Evolutionary conservation across 2,888 invertebrate species (phyloP).

Genomic region (Strigamia maritima): DNA sequence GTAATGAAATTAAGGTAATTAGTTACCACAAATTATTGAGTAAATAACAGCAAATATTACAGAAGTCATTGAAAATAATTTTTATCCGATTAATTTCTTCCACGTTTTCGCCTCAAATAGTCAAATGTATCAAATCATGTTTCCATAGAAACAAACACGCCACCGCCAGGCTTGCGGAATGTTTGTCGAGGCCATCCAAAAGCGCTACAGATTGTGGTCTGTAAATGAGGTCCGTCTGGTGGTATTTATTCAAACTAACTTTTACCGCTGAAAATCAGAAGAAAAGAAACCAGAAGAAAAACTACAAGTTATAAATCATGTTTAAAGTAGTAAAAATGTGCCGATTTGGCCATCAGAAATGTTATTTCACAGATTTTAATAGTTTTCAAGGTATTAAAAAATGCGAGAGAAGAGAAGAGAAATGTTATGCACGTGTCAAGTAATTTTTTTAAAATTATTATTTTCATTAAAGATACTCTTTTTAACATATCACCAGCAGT

Average conservation of each 20-base stretch:
- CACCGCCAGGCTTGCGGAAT: neutral
- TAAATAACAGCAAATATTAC: no score
- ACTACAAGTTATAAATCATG: neutral
- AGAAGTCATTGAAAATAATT: no score
- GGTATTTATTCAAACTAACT: no score
- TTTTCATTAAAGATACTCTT: neutral
- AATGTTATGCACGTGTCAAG: no score
- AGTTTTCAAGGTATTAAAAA: neutral
- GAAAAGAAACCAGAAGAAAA: neutral
- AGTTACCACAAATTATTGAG: neutral
- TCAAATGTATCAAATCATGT: neutral
- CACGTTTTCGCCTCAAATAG: neutral
- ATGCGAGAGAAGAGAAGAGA: neutral
- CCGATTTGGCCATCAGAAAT: neutral
- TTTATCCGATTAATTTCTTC: neutral
- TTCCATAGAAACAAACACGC: neutral
- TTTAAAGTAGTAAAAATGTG: neutral
- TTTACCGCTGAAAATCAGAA: neutral
- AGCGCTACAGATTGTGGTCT: no score
- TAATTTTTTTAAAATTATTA: no score
- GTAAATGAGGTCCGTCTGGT: no score
- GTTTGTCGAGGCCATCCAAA: no score
- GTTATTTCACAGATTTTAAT: neutral
- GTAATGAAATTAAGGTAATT: neutral
- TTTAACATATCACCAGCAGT: slow-evolving; percentile 54